Evolutionary conservation across 2,797 vertebrate species (phyloP).

Genomic region (Spinus olivaceus): DNA sequence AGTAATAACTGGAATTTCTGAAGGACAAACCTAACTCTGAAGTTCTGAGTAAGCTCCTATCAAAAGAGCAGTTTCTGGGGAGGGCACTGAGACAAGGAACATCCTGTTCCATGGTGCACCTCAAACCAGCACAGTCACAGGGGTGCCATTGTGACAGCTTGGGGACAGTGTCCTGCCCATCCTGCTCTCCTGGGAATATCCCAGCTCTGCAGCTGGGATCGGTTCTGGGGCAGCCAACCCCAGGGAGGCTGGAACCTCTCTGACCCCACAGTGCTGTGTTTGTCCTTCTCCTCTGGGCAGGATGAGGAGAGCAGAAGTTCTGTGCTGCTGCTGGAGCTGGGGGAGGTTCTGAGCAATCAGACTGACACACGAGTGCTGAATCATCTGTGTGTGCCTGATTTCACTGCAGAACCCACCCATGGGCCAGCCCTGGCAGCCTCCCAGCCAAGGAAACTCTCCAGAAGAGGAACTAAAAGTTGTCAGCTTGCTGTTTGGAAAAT

Average conservation of each 20-base stretch:
- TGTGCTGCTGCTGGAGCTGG: neutral
- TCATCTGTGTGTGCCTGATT: neutral
- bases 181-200: rapidly evolving
- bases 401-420: neutral
- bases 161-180: neutral
- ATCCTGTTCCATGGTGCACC: rapidly evolving
- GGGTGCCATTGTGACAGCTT: neutral
- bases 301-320: neutral
- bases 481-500: neutral
- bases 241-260: neutral
- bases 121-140: rapidly evolving
- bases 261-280: rapidly evolving
- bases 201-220: rapidly evolving
- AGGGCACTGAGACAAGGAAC: neutral
- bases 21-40: neutral
- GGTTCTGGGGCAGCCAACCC: rapidly evolving
- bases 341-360: neutral
- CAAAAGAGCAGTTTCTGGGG: neutral
- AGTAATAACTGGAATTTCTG: neutral
- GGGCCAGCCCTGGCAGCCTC: neutral
- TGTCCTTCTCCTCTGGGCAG: rapidly evolving
- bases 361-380: neutral
- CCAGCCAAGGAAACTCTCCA: neutral
- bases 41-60: rapidly evolving
- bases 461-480: neutral